These are phyloP conservation scores for Tipula unca DNA, from an alignment of 2,888 invertebrate species.

Conservation along the genomic window DNA sequence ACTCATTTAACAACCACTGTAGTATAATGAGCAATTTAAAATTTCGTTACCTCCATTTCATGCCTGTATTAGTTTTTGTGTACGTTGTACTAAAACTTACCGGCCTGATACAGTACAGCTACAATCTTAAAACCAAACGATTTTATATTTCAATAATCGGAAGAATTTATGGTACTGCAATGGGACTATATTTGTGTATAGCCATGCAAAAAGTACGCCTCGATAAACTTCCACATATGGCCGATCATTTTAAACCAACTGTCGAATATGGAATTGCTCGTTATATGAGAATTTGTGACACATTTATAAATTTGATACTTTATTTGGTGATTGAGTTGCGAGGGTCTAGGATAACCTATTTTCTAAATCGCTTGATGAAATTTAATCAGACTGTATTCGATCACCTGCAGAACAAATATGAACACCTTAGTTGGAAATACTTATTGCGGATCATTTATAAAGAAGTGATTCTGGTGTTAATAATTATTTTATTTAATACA, in stretches of 20 bases:
- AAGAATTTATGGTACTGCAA: neutral
- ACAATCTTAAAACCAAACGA: neutral
- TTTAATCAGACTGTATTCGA: neutral
- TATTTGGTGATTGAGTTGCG: neutral
- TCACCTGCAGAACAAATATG: neutral
- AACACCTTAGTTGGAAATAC: neutral
- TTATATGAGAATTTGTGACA: neutral
- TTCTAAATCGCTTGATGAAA: neutral
- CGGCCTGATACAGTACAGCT: neutral
- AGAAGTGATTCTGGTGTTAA: neutral
- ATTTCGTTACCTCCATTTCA: neutral
- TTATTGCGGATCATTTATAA: neutral
- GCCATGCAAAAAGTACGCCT: neutral
- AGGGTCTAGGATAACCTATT: neutral
- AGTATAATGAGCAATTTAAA: neutral
- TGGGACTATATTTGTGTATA: neutral
- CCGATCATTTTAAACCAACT: neutral
- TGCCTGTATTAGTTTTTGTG: neutral
- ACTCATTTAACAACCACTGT: no score
- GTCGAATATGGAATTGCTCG: neutral
- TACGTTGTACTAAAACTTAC: neutral
- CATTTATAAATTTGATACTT: neutral
- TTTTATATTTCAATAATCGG: neutral
- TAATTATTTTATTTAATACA: neutral
- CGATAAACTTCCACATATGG: neutral